A percentile compares a stretch with the other conserved stretches of the same genome.
These are phyloP conservation scores for Ephialtes manifestator DNA, from an alignment of 2,888 invertebrate species.

Conservation along the genomic window DNA sequence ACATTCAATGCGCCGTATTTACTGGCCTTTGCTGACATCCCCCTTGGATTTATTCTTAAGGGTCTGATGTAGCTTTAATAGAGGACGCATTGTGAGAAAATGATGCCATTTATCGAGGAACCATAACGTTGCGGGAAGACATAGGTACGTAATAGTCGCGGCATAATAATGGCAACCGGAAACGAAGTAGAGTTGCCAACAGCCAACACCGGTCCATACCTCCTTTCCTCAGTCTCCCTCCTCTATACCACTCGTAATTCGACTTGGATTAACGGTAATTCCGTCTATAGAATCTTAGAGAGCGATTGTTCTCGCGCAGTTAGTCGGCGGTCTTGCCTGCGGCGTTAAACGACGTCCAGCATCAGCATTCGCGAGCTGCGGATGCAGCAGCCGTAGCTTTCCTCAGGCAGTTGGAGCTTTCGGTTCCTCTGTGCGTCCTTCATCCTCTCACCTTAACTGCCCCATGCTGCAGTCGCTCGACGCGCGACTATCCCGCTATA, in stretches of 20 bases:
- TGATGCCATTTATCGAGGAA: constrained; percentile 23
- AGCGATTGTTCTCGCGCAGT: constrained; percentile 76
- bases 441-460: constrained; percentile 34
- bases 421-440: constrained; percentile 38
- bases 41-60: neutral
- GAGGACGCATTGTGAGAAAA: neutral
- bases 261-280: constrained; percentile 77
- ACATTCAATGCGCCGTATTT: neutral
- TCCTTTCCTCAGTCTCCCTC: constrained; percentile 27
- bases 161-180: constrained; percentile 54
- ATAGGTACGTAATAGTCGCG: constrained; percentile 11
- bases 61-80: neutral
- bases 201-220: constrained; percentile 8
- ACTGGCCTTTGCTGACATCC: neutral
- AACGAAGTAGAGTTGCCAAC: constrained; percentile 41
- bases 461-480: constrained; percentile 39
- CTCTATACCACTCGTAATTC: constrained; percentile 54
- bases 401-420: constrained; percentile 60
- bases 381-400: constrained; percentile 59
- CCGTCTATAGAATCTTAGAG: constrained; percentile 77
- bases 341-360: constrained; percentile 73
- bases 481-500: constrained; percentile 48
- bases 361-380: constrained; percentile 76
- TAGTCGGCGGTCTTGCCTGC: constrained; percentile 43
- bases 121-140: constrained; percentile 20